These are phyloP conservation scores for Ischnura elegans DNA, from an alignment of 2,888 invertebrate genomes.

Conservation along the genomic window DNA sequence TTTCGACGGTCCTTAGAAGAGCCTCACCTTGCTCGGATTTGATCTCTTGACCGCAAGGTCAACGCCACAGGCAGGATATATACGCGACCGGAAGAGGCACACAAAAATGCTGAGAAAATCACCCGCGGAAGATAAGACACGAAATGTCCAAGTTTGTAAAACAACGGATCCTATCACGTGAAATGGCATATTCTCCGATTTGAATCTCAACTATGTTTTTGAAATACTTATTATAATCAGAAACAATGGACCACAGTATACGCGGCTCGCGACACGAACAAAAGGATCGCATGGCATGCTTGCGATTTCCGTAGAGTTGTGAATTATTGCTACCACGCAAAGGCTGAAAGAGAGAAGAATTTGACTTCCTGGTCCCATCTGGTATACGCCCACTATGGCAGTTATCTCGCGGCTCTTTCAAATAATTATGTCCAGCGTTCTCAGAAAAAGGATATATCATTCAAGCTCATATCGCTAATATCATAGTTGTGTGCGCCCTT, in stretches of 20 bases:
- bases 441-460: too few species aligned
- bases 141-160: neutral
- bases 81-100: neutral
- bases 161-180: neutral
- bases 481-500: too few species aligned
- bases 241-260: neutral
- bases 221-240: neutral
- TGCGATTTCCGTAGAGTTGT: neutral
- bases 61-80: neutral
- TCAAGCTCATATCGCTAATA: too few species aligned
- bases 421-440: too few species aligned
- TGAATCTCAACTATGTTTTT: neutral
- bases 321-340: neutral
- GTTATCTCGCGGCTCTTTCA: neutral
- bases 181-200: neutral
- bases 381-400: neutral
- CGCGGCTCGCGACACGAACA: neutral
- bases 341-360: neutral
- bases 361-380: neutral
- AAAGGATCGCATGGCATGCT: neutral
- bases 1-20: neutral
- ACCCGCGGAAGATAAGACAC: neutral
- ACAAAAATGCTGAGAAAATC: neutral
- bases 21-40: neutral
- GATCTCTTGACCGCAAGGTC: slow-evolving; percentile 43